phyloP scores from a whole-genome alignment of 64 coral and sea anemone genomes.

The Orbicella faveolata region DNA sequence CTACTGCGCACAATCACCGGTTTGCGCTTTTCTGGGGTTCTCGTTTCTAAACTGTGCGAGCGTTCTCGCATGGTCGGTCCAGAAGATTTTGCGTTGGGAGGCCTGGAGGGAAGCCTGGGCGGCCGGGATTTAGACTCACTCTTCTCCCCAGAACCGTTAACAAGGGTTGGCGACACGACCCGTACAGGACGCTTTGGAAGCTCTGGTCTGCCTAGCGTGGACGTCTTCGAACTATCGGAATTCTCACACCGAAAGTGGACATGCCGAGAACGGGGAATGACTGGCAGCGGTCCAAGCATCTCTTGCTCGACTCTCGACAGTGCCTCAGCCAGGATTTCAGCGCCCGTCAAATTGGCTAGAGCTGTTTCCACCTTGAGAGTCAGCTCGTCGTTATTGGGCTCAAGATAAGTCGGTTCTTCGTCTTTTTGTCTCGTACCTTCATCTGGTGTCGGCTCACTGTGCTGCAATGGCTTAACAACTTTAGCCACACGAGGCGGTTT shows the following conservation, averaged over 20 bases:
- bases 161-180: conserved; percentile 68
- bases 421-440: background rate
- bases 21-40: background rate
- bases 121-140: conserved; percentile 12
- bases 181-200: conserved; percentile 56
- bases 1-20: conserved; percentile 20
- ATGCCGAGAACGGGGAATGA: conserved; percentile 70
- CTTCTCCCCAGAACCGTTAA: conserved; percentile 48
- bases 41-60: conserved; percentile 42
- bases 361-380: conserved; percentile 85
- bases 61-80: conserved; percentile 13
- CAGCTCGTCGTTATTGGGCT: conserved; percentile 67
- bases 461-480: conserved; percentile 58
- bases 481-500: conserved; percentile 74
- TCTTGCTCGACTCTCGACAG: conserved; percentile 90
- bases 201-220: conserved; percentile 6
- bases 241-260: conserved; percentile 73
- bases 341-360: conserved; percentile 85
- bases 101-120: conserved; percentile 74
- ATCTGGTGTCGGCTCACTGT: conserved; percentile 11
- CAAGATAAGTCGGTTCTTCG: conserved; percentile 77
- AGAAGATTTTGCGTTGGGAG: conserved; percentile 64
- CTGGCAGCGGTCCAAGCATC: conserved; percentile 81
- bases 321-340: conserved; percentile 83
- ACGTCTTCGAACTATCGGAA: conserved; percentile 1